These are phyloP conservation scores for Platyscapa corneri DNA, from an alignment of 1,140 invertebrate species.

Conservation along the genomic window DNA sequence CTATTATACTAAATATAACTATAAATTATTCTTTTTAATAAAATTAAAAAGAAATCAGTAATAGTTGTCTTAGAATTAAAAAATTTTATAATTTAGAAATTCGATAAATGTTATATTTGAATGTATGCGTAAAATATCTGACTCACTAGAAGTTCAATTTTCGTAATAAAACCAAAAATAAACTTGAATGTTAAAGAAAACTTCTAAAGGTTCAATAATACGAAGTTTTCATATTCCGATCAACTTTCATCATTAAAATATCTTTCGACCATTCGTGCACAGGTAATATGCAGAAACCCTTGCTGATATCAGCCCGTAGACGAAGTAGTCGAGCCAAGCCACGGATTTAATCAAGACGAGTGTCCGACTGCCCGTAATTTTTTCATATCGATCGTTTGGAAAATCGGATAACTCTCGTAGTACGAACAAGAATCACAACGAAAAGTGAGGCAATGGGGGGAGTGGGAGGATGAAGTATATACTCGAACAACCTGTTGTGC, in stretches of 20 bases:
- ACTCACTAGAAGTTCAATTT: too few species aligned
- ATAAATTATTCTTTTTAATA: too few species aligned
- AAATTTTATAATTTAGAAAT: too few species aligned
- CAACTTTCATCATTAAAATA: background rate
- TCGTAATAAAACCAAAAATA: too few species aligned
- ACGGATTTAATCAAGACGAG: constrained; percentile 12
- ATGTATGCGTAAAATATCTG: too few species aligned
- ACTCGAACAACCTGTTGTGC: constrained; percentile 41
- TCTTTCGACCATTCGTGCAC: background rate
- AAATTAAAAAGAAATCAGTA: too few species aligned
- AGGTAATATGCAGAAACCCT: background rate
- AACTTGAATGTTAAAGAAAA: too few species aligned
- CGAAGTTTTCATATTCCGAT: background rate
- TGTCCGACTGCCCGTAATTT: background rate
- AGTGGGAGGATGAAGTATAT: background rate
- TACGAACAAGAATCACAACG: background rate
- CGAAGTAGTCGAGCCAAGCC: background rate
- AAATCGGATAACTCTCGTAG: constrained; percentile 11
- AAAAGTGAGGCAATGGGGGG: background rate
- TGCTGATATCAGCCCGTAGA: background rate
- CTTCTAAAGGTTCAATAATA: too few species aligned
- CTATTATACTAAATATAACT: too few species aligned
- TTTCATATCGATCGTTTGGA: constrained; percentile 13
- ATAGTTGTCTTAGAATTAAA: too few species aligned
- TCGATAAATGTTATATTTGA: too few species aligned